phyloP scores from a whole-genome alignment of 2,797 vertebrate species.

The Paguma larvata region DNA sequence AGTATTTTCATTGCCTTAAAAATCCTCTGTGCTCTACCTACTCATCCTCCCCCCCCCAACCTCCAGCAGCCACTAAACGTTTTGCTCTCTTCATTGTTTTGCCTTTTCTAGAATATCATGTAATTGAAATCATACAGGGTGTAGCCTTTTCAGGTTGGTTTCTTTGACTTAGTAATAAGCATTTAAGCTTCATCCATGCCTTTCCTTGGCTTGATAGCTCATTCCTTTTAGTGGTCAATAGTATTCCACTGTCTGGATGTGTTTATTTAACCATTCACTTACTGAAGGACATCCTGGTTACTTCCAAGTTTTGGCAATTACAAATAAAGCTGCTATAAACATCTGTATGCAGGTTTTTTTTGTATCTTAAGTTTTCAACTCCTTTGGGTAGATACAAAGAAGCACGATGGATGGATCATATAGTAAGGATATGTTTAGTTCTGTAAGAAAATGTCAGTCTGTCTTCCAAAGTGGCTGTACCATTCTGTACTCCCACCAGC shows the following conservation, averaged over 20 bases:
- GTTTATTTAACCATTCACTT: not conserved
- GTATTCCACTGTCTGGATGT: not conserved
- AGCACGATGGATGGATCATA: not conserved
- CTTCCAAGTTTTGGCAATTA: not conserved
- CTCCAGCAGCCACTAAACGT: not conserved
- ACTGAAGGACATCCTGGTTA: not conserved
- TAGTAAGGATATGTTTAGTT: not conserved
- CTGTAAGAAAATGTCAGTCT: not conserved
- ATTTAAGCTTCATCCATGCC: not conserved
- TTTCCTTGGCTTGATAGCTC: not conserved
- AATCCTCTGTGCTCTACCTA: not conserved
- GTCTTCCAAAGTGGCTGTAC: not conserved
- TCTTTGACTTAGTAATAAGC: not conserved
- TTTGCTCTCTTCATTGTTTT: not conserved
- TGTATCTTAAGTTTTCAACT: not conserved
- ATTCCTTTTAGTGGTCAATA: not conserved
- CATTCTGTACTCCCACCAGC: not conserved
- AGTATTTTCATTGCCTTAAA: not conserved
- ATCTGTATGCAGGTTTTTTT: not conserved
- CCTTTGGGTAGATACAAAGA: not conserved
- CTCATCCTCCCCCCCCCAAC: not conserved
- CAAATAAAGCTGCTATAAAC: not conserved
- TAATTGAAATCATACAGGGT: not conserved
- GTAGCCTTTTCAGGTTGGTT: not conserved
- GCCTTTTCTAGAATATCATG: not conserved